These are phyloP conservation scores for Chamaetylas fuelleborni DNA, from an alignment of 2,113 vertebrate genomes.

Conservation along the genomic window DNA sequence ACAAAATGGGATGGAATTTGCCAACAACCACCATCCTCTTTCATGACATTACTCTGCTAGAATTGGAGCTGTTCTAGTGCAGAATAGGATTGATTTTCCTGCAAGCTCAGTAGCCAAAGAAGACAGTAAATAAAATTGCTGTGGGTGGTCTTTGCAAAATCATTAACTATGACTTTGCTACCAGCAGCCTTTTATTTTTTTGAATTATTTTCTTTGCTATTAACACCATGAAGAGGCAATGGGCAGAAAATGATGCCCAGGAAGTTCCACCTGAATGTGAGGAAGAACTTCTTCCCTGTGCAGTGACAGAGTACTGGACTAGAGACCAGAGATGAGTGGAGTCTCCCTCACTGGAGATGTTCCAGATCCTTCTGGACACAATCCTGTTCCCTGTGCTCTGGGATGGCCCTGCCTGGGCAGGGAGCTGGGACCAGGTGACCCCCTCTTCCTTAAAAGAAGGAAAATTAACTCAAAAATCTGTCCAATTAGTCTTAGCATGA, in stretches of 20 bases:
- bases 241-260: neutral
- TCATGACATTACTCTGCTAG: rapidly evolving
- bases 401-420: neutral
- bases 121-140: neutral
- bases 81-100: neutral
- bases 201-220: neutral
- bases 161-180: neutral
- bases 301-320: neutral
- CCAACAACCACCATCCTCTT: neutral
- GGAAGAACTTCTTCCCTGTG: neutral
- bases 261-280: neutral
- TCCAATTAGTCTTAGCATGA: neutral
- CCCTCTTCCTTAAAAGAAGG: neutral
- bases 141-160: neutral
- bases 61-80: neutral
- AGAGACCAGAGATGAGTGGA: neutral
- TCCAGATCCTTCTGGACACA: neutral
- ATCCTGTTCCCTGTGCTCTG: neutral
- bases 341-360: neutral
- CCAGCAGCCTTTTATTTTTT: neutral
- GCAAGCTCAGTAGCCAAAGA: neutral
- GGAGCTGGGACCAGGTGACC: neutral
- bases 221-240: neutral
- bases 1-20: neutral
- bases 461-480: neutral